Base-by-base conservation (phyloP, 2,888 invertebrate genomes). In the Ernsta delagoae region DNA sequence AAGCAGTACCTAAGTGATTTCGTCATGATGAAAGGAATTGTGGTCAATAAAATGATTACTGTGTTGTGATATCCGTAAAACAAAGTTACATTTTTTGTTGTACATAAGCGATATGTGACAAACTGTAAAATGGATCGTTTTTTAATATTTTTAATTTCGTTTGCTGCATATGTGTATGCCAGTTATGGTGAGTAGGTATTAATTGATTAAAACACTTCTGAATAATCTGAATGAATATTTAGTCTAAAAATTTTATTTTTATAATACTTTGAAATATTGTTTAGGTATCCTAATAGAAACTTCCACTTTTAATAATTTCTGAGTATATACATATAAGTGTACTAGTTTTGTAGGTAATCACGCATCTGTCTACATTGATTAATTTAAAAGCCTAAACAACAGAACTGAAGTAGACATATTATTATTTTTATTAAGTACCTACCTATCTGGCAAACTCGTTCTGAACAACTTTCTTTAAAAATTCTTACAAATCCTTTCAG, bases 401-500 rank as follows among this genome's bases (percentile, higher is more conserved):
- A n/a, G n/a, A 16, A 16, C 16, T 16, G 41, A 41, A 41, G 8
- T 16, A 16, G 16, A 16, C 1, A 16, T 16, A 16, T 1, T 16
- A 16, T 16, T 0, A 16, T 16, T 16, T 16, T 16, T 16, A 16
- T 16, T 16, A 16, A 16, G 16, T 16, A 16, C 48, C n/a, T n/a
- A 12, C n/a, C 4, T 5, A 1, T 5, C 12, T 48, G 12, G 4
- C n/a, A 12, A 5, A 12, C 48, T 5, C 3, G 12, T 45, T 45
- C 16, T 16, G 16, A 16, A 16, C 1, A 0, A 16, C 16, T 16
- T 16, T 16, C 16, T 16, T 16, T 16, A 50, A 8, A 50, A 3
- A 6, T 16, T 7, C 9, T 16, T 2, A 53, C 16, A 48, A 24
- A 48, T 66, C 36, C 45, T 80, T 80, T 31, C 80, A 91, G 91